Conservation (phyloP, 53 echinoderm and acorn worm species). For the Apostichopus leukothele region DNA sequence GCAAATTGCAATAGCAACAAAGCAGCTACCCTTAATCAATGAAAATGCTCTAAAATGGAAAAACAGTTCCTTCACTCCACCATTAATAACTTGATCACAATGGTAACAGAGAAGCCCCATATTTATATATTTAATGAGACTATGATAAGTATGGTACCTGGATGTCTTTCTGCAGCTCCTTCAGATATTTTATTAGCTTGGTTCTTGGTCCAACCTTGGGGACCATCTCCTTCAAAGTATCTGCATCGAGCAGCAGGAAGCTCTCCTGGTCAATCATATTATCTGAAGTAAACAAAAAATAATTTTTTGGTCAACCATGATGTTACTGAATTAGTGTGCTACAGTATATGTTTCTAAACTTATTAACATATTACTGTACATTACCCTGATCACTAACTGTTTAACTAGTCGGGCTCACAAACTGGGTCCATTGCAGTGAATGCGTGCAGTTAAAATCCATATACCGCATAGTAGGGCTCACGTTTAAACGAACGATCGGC, state of each 20-base stretch:
- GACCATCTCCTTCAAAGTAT: not conserved
- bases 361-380: too few relatives aligned
- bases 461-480: too few relatives aligned
- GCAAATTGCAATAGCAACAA: not conserved
- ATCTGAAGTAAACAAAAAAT: not conserved
- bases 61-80: slow-evolving; percentile 3
- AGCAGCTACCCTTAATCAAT: slow-evolving; percentile 1
- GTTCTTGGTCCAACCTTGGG: slow-evolving; percentile 16
- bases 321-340: too few relatives aligned
- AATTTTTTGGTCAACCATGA: too few relatives aligned
- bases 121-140: not conserved
- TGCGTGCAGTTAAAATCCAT: too few relatives aligned
- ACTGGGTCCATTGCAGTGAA: too few relatives aligned
- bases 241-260: not conserved
- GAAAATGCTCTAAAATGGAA: not conserved
- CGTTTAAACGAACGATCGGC: too few relatives aligned
- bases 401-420: too few relatives aligned
- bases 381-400: too few relatives aligned
- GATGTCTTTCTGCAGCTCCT: not conserved
- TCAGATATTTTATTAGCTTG: slow-evolving; percentile 6
- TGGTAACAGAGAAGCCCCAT: not conserved
- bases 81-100: not conserved
- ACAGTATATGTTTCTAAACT: too few relatives aligned
- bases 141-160: not conserved
- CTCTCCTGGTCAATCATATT: slow-evolving; percentile 18